Percentiles rank a stretch among this genome's conserved stretches.
These are phyloP conservation scores for Rhynchomys soricoides DNA, from an alignment of 2,113 vertebrate genomes.

Conservation along the genomic window DNA sequence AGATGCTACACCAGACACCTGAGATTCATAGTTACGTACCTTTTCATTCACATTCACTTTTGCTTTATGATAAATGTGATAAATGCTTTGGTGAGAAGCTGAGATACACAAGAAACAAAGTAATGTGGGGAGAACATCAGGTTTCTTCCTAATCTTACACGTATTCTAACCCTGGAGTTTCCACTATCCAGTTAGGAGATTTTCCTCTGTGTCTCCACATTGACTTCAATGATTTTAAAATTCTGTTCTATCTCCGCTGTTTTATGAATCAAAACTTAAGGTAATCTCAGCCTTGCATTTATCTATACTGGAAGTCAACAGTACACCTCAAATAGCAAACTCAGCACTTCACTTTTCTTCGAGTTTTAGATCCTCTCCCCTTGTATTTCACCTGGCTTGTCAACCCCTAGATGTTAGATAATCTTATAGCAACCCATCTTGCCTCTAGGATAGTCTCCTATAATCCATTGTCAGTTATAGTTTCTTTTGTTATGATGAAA, in stretches of 20 bases:
- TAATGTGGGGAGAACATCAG: neutral
- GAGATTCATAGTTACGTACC: neutral
- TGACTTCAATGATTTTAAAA: conserved; percentile 42
- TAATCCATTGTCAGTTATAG: neutral
- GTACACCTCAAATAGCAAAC: neutral
- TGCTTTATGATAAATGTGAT: neutral
- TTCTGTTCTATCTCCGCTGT: neutral
- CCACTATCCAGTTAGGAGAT: neutral
- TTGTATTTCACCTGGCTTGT: neutral
- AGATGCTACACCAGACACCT: neutral
- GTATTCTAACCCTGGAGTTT: neutral
- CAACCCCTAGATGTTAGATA: neutral
- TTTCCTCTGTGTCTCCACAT: neutral
- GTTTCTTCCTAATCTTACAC: neutral
- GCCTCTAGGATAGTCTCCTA: neutral
- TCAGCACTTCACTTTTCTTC: neutral
- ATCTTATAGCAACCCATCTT: neutral
- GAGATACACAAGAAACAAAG: neutral
- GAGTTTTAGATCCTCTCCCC: neutral
- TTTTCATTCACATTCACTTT: conserved; percentile 35
- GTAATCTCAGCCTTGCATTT: neutral
- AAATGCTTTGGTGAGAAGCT: neutral
- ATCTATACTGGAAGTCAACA: neutral
- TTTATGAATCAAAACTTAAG: neutral
- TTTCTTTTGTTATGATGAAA: neutral